phyloP scores from a whole-genome alignment of 1,140 invertebrate species.

The Dreissena rostriformis region DNA sequence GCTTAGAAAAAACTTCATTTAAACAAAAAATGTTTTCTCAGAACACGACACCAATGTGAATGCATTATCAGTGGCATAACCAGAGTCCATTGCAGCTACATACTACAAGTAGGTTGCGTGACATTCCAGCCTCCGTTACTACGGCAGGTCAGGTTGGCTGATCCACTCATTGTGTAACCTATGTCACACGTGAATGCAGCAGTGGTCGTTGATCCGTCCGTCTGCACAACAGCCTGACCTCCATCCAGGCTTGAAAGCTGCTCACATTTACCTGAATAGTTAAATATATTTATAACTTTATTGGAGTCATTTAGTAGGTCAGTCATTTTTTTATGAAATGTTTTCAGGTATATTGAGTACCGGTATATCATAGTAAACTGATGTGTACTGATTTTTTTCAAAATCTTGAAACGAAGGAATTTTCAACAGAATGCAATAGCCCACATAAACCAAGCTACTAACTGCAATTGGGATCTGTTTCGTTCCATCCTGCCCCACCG shows the following conservation, averaged over 20 bases:
- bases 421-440: background rate
- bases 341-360: no score
- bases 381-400: background rate
- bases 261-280: slow-evolving; percentile 31
- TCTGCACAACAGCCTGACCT: background rate
- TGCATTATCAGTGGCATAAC: background rate
- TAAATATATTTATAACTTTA: background rate
- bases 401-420: background rate
- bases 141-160: slow-evolving; percentile 15
- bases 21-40: background rate
- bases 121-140: slow-evolving; percentile 38
- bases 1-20: background rate
- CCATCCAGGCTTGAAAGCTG: slow-evolving; percentile 16
- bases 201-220: slow-evolving; percentile 16
- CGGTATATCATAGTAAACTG: no score
- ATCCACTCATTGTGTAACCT: slow-evolving; percentile 41
- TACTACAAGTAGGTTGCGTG: slow-evolving; percentile 37
- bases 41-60: no score
- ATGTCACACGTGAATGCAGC: slow-evolving; percentile 35
- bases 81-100: background rate
- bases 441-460: background rate
- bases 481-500: slow-evolving; percentile 40
- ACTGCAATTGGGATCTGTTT: slow-evolving; percentile 40
- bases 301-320: no score
- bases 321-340: no score